Evolutionary conservation across 2,797 vertebrate species (phyloP), one percentile per base, ranked within the genome.

Genomic region (Bovichtus variegatus): DNA sequence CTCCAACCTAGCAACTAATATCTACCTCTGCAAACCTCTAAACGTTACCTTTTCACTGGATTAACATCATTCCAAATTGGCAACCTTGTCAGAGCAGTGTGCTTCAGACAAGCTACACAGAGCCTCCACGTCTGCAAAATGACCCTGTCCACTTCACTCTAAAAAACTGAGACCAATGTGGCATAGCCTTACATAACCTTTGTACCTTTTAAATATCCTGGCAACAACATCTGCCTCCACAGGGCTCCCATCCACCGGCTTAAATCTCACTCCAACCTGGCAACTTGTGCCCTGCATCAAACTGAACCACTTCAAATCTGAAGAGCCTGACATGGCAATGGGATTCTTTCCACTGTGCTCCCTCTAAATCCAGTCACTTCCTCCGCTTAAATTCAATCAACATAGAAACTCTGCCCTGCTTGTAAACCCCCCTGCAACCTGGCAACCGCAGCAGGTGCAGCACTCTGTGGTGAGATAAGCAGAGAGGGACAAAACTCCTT

Each of bases 361-460:
- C 19, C 64, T 69, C 69, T 59, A 81, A 74, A 89, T 83, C 79
- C 86, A 81, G 78, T 85, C 75, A 27, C 34, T 73, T 55, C 74
- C 66, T 58, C 85, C 49, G 55, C 62, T 64, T 74, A 44, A 80
- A 76, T 77, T 54, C 73, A 59, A 74, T 80, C 81, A 79, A 73
- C 81, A 23, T 51, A 60, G 78, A 68, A 69, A 79, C 71, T 10
- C 62, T 67, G 63, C 27, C 40, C 25, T 7, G 71, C 57, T 46
- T 25, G 54, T 55, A 71, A 83, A 81, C 64, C 75, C 65, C 16
- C 47, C 31, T 34, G 50, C 78, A 82, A 81, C 81, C 85, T 82
- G 87, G 86, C 82, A 81, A 81, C 81, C 70, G 2, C 80, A 82
- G 87, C 74, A 83, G 84, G 78, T 70, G 78, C 80, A 50, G 57